phyloP scores from a whole-genome alignment of 2,888 invertebrate species.

The Epinotia nisella region DNA sequence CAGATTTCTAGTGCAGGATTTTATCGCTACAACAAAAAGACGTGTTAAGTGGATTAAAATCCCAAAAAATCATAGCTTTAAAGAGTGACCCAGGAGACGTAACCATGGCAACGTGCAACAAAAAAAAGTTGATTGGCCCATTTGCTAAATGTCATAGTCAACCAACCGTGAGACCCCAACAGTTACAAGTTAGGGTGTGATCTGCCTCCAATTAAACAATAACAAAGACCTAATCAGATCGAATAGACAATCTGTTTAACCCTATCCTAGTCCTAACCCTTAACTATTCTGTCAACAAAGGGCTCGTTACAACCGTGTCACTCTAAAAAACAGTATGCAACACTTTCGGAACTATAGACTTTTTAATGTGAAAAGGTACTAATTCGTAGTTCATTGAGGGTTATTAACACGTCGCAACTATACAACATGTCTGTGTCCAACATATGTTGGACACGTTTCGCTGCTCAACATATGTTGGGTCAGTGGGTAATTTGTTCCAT shows the following conservation, averaged over 20 bases:
- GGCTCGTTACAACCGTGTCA: slow-evolving; percentile 17
- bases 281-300: slow-evolving; percentile 30
- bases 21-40: no score
- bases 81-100: no score
- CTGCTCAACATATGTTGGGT: slow-evolving; percentile 54
- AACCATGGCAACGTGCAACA: no score
- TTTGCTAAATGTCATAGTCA: background rate
- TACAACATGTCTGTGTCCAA: slow-evolving; percentile 14
- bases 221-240: slow-evolving; percentile 29
- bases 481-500: slow-evolving; percentile 41
- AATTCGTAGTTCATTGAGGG: slow-evolving; percentile 17
- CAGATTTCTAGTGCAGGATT: no score
- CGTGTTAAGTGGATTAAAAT: no score
- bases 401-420: slow-evolving; percentile 30
- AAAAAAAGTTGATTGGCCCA: no score
- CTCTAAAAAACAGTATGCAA: background rate
- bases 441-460: slow-evolving; percentile 24
- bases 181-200: slow-evolving; percentile 1
- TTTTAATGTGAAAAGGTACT: slow-evolving; percentile 20
- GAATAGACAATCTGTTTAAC: slow-evolving; percentile 32
- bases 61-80: no score
- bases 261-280: slow-evolving; percentile 41
- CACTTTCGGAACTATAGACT: background rate
- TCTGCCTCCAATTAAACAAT: slow-evolving; percentile 21
- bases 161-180: slow-evolving; percentile 6